Evolutionary conservation across 2,113 vertebrate genomes (phyloP).

Genomic region (Cynocephalus volans): DNA sequence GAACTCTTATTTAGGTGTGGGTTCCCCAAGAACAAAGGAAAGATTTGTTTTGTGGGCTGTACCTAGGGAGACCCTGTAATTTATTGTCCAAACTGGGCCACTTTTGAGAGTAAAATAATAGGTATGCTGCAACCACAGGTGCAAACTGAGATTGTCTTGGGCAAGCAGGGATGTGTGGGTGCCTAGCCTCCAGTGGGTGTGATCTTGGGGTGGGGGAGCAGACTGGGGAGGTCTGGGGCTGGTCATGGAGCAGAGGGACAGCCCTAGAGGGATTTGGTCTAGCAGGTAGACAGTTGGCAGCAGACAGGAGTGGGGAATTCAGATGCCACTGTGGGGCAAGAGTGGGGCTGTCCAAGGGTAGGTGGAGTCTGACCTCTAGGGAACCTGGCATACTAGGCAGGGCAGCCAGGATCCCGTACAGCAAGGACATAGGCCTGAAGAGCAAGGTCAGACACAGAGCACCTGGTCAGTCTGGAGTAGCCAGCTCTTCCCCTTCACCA

Average conservation of each 20-base stretch:
- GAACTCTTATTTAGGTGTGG: background rate
- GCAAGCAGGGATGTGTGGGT: background rate
- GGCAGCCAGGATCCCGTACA: background rate
- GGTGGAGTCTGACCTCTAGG: background rate
- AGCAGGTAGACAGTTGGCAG: background rate
- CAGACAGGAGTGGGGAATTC: background rate
- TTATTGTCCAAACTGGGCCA: background rate
- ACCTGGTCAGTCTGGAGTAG: background rate
- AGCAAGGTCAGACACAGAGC: background rate
- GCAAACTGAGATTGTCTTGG: background rate
- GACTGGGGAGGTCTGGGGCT: background rate
- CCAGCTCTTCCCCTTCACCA: background rate
- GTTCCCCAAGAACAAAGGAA: background rate
- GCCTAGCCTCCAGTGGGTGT: background rate
- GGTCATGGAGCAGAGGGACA: background rate
- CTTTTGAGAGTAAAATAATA: conserved; percentile 12
- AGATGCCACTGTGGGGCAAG: background rate
- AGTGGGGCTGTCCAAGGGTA: background rate
- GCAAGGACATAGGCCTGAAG: background rate
- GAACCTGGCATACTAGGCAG: background rate
- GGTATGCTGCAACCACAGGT: background rate
- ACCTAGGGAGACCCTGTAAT: background rate
- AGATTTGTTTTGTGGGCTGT: conserved; percentile 34
- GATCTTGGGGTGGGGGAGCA: background rate
- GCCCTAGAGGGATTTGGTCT: background rate